Conservation (phyloP, 2,888 invertebrate species). For the Colostygia pectinataria region DNA sequence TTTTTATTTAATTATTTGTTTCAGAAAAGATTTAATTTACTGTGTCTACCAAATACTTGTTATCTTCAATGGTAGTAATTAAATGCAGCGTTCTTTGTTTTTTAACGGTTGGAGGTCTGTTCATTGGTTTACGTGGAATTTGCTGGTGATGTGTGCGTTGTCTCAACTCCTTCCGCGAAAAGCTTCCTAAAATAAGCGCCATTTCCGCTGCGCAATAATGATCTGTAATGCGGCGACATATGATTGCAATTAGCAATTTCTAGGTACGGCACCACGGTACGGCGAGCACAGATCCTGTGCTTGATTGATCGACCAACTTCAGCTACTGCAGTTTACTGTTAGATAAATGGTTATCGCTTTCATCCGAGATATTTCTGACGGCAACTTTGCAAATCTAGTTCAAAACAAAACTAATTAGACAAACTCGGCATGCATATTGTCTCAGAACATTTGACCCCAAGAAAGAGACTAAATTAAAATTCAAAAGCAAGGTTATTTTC, state of each 20-base stretch:
- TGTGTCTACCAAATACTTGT: too few species aligned
- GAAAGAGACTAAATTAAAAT: constrained; percentile 59
- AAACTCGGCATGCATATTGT: background rate
- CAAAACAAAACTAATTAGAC: too few species aligned
- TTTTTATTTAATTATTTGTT: too few species aligned
- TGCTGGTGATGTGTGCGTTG: constrained; percentile 22
- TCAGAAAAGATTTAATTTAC: too few species aligned
- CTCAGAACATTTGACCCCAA: background rate
- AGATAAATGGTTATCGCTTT: constrained; percentile 43
- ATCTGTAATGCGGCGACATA: constrained; percentile 50
- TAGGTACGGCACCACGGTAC: constrained; percentile 75
- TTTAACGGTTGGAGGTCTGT: background rate
- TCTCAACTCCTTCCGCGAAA: constrained; percentile 71
- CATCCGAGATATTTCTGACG: constrained; percentile 23
- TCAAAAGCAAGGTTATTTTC: constrained; percentile 64
- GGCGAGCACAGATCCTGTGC: constrained; percentile 76
- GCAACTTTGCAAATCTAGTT: constrained; percentile 17
- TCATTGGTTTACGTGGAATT: background rate
- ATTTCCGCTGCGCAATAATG: constrained; percentile 51
- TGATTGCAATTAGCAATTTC: constrained; percentile 53
- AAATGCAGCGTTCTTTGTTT: background rate
- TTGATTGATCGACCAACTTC: constrained; percentile 58
- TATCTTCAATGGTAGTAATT: too few species aligned
- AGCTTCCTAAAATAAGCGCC: constrained; percentile 79
- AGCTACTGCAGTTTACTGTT: constrained; percentile 36